Evolutionary conservation across 1,140 invertebrate species (phyloP).

Genomic region (Scaptomyza montana): DNA sequence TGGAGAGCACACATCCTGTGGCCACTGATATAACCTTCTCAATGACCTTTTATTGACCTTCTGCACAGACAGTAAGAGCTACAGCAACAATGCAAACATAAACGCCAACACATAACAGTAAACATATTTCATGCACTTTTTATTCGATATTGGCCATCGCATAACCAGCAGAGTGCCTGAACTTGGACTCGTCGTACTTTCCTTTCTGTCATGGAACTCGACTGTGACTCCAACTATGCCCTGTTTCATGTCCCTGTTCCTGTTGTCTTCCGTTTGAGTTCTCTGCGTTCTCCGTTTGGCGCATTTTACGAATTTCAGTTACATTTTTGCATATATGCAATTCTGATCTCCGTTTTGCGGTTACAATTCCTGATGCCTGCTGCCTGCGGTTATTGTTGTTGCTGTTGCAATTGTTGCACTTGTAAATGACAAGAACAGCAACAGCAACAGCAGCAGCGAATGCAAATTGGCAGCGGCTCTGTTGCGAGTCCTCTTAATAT

Average conservation of each 20-base stretch:
- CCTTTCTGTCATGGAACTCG: background rate
- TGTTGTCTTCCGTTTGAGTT: conserved; percentile 7
- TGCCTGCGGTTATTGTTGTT: conserved; percentile 25
- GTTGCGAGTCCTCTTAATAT: conserved; percentile 60
- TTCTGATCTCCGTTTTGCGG: conserved; percentile 72
- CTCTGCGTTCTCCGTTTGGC: conserved; percentile 18
- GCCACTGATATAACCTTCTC: conserved; percentile 62
- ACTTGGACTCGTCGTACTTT: conserved; percentile 19
- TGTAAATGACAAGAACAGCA: conserved; percentile 65
- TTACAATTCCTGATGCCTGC: conserved; percentile 63
- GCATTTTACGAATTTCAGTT: conserved; percentile 71
- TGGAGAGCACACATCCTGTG: conserved; percentile 6
- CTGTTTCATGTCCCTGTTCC: conserved; percentile 7
- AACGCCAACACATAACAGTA: conserved; percentile 73
- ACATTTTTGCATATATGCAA: conserved; percentile 73
- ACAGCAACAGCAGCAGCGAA: conserved; percentile 12
- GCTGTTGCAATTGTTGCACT: conserved; percentile 50
- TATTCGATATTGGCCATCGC: conserved; percentile 66
- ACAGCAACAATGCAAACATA: conserved; percentile 53
- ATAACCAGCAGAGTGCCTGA: conserved; percentile 29
- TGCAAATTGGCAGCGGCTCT: conserved; percentile 20
- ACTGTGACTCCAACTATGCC: conserved; percentile 5
- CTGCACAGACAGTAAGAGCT: conserved; percentile 27
- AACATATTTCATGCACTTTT: conserved; percentile 75
- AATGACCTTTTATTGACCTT: conserved; percentile 76